Conservation (phyloP, 2,888 invertebrate genomes). For the Chelonus formosanus region DNA sequence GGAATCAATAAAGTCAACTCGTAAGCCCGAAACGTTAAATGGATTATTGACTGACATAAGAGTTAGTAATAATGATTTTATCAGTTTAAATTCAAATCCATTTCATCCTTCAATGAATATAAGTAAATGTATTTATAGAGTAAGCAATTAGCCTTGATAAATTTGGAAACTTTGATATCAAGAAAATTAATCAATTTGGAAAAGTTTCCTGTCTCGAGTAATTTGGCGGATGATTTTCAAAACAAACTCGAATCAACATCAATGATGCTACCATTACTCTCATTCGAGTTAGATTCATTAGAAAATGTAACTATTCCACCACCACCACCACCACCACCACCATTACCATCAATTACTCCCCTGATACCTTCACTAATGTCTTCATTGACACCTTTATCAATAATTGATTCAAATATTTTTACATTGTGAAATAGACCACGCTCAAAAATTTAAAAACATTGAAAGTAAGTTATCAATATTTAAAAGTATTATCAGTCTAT, state of each 20-base stretch:
- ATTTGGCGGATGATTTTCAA: background rate
- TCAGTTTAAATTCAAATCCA: background rate
- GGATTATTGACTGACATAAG: slow-evolving; percentile 43
- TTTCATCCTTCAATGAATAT: background rate
- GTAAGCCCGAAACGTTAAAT: slow-evolving; percentile 49
- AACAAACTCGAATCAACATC: slow-evolving; percentile 10
- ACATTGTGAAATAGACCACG: too few species aligned
- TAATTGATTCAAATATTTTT: slow-evolving; percentile 1
- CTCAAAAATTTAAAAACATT: too few species aligned
- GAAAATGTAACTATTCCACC: slow-evolving; percentile 36
- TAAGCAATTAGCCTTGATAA: slow-evolving; percentile 52
- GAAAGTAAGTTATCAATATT: too few species aligned
- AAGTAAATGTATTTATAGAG: slow-evolving; percentile 40
- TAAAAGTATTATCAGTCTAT: too few species aligned
- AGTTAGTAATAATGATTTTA: slow-evolving; percentile 29
- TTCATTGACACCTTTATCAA: background rate
- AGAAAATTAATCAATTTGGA: slow-evolving; percentile 43
- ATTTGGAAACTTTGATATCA: slow-evolving; percentile 47
- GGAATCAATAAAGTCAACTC: slow-evolving; percentile 52
- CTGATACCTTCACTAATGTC: slow-evolving; percentile 10
- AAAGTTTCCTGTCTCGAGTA: slow-evolving; percentile 24
- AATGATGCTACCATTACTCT: slow-evolving; percentile 38
- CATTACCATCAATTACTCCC: background rate
- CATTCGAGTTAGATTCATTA: slow-evolving; percentile 18
- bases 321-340: slow-evolving; percentile 35